phyloP scores from a whole-genome alignment of 2,113 vertebrate species.

The Scatophagus argus region DNA sequence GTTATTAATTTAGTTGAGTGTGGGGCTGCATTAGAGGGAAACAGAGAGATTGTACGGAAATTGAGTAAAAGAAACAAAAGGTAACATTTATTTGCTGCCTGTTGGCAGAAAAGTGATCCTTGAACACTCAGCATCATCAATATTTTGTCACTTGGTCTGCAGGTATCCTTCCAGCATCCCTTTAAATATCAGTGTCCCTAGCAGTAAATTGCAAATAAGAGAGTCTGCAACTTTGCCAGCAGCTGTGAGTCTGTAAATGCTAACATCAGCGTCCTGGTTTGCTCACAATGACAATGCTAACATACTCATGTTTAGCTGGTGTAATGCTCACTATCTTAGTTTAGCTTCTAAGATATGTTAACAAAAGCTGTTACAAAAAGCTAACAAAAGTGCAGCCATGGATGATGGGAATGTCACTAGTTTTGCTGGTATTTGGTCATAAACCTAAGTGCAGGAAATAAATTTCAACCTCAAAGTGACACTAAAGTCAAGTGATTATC shows the following conservation, averaged over 20 bases:
- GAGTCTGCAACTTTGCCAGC: background rate
- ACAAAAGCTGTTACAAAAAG: too few species aligned
- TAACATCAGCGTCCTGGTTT: background rate
- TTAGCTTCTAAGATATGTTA: background rate
- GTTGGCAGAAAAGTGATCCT: background rate
- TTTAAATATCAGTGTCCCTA: background rate
- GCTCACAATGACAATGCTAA: too few species aligned
- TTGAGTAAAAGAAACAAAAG: background rate
- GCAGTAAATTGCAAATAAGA: background rate
- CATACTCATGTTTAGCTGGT: background rate
- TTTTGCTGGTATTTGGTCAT: background rate
- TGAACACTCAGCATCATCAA: background rate
- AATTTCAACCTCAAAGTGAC: background rate
- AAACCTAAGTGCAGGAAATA: background rate
- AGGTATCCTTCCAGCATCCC: background rate
- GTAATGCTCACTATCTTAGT: background rate
- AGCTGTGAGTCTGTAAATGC: background rate
- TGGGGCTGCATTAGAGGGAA: background rate
- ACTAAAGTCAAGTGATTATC: background rate
- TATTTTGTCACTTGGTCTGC: background rate
- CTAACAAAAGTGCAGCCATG: too few species aligned
- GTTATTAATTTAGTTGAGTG: background rate
- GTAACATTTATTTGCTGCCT: background rate
- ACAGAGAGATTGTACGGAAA: background rate
- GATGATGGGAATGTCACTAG: background rate